Evolutionary conservation across 2,888 invertebrate species (phyloP).

Genomic region (Cacoxenus indagator): DNA sequence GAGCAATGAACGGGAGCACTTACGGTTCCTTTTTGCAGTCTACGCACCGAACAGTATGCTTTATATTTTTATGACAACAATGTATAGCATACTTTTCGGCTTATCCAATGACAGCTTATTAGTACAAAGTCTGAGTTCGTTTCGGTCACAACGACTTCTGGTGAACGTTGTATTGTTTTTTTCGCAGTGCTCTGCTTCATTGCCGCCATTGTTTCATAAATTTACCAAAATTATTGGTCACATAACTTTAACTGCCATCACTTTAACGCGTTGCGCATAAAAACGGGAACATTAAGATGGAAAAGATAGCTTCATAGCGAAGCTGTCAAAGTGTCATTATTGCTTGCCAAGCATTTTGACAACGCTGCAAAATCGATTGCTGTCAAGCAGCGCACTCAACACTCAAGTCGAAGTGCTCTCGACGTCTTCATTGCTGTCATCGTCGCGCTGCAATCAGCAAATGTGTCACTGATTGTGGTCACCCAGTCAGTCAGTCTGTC

Average conservation of each 20-base stretch:
- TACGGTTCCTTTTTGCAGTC: not conserved
- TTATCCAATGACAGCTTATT: slow-evolving; percentile 17
- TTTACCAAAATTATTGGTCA: not conserved
- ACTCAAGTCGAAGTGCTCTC: slow-evolving; percentile 30
- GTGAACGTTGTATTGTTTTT: no score
- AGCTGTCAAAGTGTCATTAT: not conserved
- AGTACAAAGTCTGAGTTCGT: no score
- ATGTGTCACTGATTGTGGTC: not conserved
- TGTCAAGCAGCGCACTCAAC: slow-evolving; percentile 28
- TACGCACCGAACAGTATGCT: not conserved
- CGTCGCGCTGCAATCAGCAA: not conserved
- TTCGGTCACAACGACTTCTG: no score
- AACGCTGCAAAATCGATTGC: not conserved
- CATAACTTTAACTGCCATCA: not conserved
- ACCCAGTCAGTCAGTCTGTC: not conserved
- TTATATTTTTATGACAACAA: not conserved
- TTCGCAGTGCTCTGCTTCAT: no score
- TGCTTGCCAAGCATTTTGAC: not conserved
- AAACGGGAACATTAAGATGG: not conserved
- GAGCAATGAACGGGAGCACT: not conserved
- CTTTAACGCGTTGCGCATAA: not conserved
- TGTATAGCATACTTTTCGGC: slow-evolving; percentile 8
- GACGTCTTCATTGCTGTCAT: slow-evolving; percentile 42
- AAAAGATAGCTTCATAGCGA: not conserved
- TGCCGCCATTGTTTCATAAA: not conserved